Evolutionary conservation across 2,113 vertebrate species (phyloP), one percentile per base, ranked within the genome.

Genomic region (Leucoraja erinaceus): DNA sequence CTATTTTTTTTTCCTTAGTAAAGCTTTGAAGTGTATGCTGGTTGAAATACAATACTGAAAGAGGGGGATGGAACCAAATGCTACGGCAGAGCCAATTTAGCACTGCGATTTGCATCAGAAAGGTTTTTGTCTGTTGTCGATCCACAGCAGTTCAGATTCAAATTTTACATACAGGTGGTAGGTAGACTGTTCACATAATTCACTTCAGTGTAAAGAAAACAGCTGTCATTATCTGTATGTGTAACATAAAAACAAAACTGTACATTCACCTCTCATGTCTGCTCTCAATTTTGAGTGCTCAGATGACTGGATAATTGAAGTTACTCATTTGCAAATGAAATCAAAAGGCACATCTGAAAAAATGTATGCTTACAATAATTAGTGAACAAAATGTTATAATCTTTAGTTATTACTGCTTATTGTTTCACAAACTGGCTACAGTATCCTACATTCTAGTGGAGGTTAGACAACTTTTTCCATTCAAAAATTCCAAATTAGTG

Each of bases 261-360:
- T 98, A 98, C 97, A 98, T 94, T 97, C 96, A 96, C 94, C 95
- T 97, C 96, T 95, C 95, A 97, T 96, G 95, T 97, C 97, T 97
- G 96, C 97, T 97, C 97, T 97, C 95, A 96, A 96, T 96, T 97
- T 96, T 94, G 96, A 97, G 97, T 20, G 20, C 90, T 91, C 93
- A 98, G 96, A 96, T 96, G 96, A 97, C 95, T 96, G 95, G 95
- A 96, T 95, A 96, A 95, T 96, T 96, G 97, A 96, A 97, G 96
- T 96, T 95, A 96, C 95, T 96, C 97, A 94, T 97, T 96, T 96
- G 94, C 95, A 96, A 94, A 91, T 91, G 10, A 97, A 97, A 96
- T 93, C 68, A 94, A 97, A 99, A 99, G 98, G 98, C 98, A 99
- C 98, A 97, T 98, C 96, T 95, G 97, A 98, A 72, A 95, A 96